phyloP scores from a whole-genome alignment of 2,888 invertebrate species.

The Allacma fusca region DNA sequence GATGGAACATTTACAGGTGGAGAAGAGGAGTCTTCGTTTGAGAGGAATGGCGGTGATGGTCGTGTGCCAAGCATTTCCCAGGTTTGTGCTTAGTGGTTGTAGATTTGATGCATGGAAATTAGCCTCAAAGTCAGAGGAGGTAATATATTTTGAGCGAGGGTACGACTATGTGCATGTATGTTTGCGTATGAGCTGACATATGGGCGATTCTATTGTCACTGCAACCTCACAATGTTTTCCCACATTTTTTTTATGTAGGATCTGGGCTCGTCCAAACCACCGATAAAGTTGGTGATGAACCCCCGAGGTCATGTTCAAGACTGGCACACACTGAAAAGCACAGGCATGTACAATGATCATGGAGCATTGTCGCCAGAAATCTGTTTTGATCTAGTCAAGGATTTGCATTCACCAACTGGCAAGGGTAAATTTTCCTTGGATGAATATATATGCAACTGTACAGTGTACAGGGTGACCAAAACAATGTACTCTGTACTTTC shows the following conservation, averaged over 20 bases:
- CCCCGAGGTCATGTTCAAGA: conserved; percentile 78
- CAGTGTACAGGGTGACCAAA: too few relatives aligned
- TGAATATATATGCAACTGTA: too few relatives aligned
- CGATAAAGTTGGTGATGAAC: conserved; percentile 79
- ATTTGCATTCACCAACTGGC: conserved; percentile 79
- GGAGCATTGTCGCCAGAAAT: conserved; percentile 76
- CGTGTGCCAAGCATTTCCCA: conserved; percentile 50
- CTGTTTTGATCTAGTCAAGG: conserved; percentile 79
- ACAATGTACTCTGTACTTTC: too few relatives aligned
- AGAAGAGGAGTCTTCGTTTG: conserved; percentile 59
- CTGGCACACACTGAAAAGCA: conserved; percentile 72
- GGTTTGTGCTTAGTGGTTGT: conserved; percentile 38
- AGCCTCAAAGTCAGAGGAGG: too few relatives aligned
- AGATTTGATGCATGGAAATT: not conserved
- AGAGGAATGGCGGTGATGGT: conserved; percentile 56
- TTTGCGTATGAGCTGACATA: too few relatives aligned
- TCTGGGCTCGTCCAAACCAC: conserved; percentile 63
- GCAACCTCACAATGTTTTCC: not conserved
- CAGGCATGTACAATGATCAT: conserved; percentile 73
- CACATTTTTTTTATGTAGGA: conserved; percentile 25
- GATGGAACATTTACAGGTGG: conserved; percentile 61
- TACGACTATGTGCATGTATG: too few relatives aligned
- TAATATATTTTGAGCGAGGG: too few relatives aligned
- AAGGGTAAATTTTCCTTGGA: conserved; percentile 77
- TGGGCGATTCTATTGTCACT: too few relatives aligned